A percentile compares a stretch with the other conserved stretches of the same genome.
Evolutionary conservation across 2,888 invertebrate genomes (phyloP).

Genomic region (Aethes cnicana): DNA sequence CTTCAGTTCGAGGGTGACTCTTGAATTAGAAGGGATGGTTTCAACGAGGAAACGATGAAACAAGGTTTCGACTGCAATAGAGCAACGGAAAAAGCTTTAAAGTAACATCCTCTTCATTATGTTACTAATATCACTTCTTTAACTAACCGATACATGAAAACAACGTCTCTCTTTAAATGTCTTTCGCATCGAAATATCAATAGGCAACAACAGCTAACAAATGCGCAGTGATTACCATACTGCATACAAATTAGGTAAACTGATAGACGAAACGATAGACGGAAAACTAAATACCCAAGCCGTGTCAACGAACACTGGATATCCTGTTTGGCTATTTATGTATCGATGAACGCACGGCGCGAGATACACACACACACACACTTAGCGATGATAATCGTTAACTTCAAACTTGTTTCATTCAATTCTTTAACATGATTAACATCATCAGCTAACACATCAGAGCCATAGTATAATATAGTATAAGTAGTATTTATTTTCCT

Average conservation of each 20-base stretch:
- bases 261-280: conserved; percentile 29
- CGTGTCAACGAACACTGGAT: conserved; percentile 56
- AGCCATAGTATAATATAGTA: too few species aligned
- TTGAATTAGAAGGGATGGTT: conserved; percentile 27
- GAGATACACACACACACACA: conserved; percentile 24
- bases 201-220: conserved; percentile 22
- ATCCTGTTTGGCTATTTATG: conserved; percentile 58
- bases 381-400: conserved; percentile 14
- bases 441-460: too few species aligned
- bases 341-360: conserved; percentile 48
- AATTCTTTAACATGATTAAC: conserved; percentile 3
- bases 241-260: conserved; percentile 28
- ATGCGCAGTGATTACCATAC: conserved; percentile 21
- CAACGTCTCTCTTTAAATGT: neutral
- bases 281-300: conserved; percentile 43
- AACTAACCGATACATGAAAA: neutral
- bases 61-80: conserved; percentile 24
- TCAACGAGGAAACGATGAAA: conserved; percentile 27
- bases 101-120: too few species aligned
- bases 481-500: too few species aligned
- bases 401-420: conserved; percentile 16
- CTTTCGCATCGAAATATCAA: conserved; percentile 19
- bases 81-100: conserved; percentile 20
- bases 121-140: too few species aligned
- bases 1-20: conserved; percentile 23